Conservation (phyloP, 2,888 invertebrate genomes). For the Myopa tessellatipennis region DNA sequence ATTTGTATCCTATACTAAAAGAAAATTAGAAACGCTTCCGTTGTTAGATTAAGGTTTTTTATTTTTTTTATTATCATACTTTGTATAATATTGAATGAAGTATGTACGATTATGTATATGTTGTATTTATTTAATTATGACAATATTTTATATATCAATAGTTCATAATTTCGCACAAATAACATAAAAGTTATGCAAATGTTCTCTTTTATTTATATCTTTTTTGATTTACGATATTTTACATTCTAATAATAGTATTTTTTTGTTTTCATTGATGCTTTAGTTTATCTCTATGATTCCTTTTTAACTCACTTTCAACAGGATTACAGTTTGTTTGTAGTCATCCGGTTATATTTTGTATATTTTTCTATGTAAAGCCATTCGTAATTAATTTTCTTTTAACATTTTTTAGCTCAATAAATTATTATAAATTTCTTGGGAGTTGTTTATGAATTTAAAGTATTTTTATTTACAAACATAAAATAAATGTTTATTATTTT, state of each 20-base stretch:
- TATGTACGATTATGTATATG: too few relatives aligned
- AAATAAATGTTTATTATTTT: background rate
- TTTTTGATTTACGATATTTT: too few relatives aligned
- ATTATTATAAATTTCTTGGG: conserved; percentile 6
- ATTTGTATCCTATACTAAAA: too few relatives aligned
- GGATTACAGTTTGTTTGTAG: too few relatives aligned
- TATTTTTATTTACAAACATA: background rate
- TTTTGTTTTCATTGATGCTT: background rate
- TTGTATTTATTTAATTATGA: conserved; percentile 16
- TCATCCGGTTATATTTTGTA: conserved; percentile 10
- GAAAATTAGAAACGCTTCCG: background rate
- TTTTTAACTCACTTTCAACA: background rate
- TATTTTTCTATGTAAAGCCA: conserved; percentile 36
- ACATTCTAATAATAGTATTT: too few relatives aligned
- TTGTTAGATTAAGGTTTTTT: conserved; percentile 23
- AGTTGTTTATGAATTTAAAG: background rate
- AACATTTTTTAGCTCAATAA: conserved; percentile 15
- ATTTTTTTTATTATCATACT: conserved; percentile 28
- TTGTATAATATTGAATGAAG: conserved; percentile 21
- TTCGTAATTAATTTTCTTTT: conserved; percentile 10
- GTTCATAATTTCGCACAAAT: conserved; percentile 18
- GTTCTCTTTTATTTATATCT: background rate
- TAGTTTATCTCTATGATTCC: background rate
- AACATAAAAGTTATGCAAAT: conserved; percentile 26
- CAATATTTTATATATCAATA: conserved; percentile 11